Conservation (phyloP, 1,140 invertebrate species). For the Chrysomallon squamiferum region DNA sequence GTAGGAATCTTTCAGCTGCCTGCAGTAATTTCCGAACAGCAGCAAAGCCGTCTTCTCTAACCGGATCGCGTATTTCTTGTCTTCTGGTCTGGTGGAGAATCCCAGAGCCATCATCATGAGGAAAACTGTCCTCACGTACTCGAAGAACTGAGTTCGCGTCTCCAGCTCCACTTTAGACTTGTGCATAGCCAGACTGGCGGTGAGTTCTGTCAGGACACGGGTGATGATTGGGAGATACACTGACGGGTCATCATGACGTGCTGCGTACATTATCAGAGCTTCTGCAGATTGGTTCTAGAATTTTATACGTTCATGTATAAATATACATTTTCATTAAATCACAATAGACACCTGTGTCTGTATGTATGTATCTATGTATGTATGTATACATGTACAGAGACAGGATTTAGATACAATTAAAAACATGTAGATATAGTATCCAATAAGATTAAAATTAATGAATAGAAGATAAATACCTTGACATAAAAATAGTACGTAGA, state of each 20-base stretch:
- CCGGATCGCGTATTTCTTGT: constrained; percentile 4
- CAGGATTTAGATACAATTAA: too few species aligned
- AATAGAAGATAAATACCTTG: too few species aligned
- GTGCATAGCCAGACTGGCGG: constrained; percentile 10
- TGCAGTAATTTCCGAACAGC: constrained; percentile 18
- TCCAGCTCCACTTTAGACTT: not conserved
- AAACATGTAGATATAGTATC: too few species aligned
- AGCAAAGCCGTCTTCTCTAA: constrained; percentile 8
- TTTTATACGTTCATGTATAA: not conserved
- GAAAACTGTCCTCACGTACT: constrained; percentile 17
- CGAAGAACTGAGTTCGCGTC: constrained; percentile 11
- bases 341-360: not conserved
- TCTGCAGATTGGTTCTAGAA: constrained; percentile 20
- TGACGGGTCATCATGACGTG: not conserved
- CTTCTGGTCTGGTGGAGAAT: constrained; percentile 5
- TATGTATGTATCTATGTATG: too few species aligned
- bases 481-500: too few species aligned
- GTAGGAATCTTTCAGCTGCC: not conserved
- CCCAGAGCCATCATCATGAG: constrained; percentile 7
- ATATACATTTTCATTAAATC: not conserved
- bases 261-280: constrained; percentile 16
- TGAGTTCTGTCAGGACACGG: constrained; percentile 3
- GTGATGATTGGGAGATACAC: not conserved
- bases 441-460: too few species aligned
- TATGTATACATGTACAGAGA: too few species aligned